Base-by-base conservation (phyloP, 2,113 vertebrate species). In the Zapornia atra region DNA sequence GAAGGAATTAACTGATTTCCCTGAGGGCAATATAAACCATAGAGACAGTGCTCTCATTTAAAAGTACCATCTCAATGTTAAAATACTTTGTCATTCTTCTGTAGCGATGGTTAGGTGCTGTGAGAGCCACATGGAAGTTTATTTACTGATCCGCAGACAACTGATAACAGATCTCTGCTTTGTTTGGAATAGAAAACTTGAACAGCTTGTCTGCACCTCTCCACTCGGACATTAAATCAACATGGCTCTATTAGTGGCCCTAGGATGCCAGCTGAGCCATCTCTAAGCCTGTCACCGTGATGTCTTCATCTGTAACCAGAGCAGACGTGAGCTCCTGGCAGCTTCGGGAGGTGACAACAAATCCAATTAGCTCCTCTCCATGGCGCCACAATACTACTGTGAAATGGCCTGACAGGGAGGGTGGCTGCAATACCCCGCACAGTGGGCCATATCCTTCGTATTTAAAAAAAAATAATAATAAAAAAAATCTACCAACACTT, bases 311-410 rank as follows among this genome's bases (percentile, higher is more conserved):
- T 98, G 98, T 99, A 99, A 99, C 98, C 98, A 98, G 98, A 99
- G 98, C 98, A 98, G 99, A 99, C 99, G 98, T 98, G 98, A 98
- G 98, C 98, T 98, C 98, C 99, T 99, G 99, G 99, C 99, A 99
- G 99, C 99, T 98, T 99, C 98, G 94, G 98, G 98, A 99, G 99
- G 99, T 99, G 99, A 99, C 99, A 99, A 99, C 99, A 99, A 99
- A 99, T 99, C 99, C 99, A 99, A 99, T 99, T 99, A 99, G 99
- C 99, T 99, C 98, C 99, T 98, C 99, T 98, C 98, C 98, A 99
- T 98, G 99, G 98, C 97, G 98, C 98, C 98, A 90, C 98, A 96
- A 98, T 86, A 96, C 98, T 94, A 95, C 98, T 95, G 98, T 92
- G 98, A 98, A 98, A 97, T 96, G 98, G 98, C 98, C 98, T 98